These are phyloP conservation scores for Cyclura pinguis DNA, from an alignment of 2,797 vertebrate genomes.

Conservation along the genomic window DNA sequence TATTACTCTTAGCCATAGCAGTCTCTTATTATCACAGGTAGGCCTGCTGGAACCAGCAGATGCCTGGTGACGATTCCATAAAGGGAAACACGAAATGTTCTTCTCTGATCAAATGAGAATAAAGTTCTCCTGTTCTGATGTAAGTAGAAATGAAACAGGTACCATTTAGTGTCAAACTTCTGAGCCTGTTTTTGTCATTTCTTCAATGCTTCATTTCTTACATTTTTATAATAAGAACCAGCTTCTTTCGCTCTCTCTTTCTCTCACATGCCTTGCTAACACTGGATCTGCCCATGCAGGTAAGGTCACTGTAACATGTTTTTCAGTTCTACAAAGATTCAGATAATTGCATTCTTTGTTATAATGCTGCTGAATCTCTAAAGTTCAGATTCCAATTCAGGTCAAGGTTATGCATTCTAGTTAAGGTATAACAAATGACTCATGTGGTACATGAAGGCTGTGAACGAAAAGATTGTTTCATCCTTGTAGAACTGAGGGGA, in stretches of 20 bases:
- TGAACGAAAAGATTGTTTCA: conserved; percentile 16
- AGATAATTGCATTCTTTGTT: conserved; percentile 27
- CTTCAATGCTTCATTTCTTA: conserved; percentile 18
- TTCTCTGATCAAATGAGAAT: conserved; percentile 28
- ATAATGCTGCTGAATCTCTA: conserved; percentile 9
- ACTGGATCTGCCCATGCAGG: not conserved
- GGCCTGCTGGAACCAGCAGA: not conserved
- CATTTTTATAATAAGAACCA: conserved; percentile 20
- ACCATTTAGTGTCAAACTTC: conserved; percentile 20
- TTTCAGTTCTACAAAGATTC: not conserved
- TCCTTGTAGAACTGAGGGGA: conserved; percentile 4
- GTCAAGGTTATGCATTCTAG: conserved; percentile 14
- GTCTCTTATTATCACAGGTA: not conserved
- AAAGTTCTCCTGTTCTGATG: not conserved
- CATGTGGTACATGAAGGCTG: conserved; percentile 19
- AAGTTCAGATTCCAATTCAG: conserved; percentile 32
- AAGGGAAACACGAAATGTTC: not conserved
- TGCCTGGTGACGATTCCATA: not conserved
- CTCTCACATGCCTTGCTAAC: not conserved
- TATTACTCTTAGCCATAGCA: not conserved
- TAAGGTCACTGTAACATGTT: conserved; percentile 21
- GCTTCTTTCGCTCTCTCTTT: not conserved
- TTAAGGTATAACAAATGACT: conserved; percentile 15
- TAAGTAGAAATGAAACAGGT: conserved; percentile 13
- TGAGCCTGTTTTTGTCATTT: not conserved